phyloP scores from a whole-genome alignment of 2,113 vertebrate genomes.

The Hyperopisus bebe region DNA sequence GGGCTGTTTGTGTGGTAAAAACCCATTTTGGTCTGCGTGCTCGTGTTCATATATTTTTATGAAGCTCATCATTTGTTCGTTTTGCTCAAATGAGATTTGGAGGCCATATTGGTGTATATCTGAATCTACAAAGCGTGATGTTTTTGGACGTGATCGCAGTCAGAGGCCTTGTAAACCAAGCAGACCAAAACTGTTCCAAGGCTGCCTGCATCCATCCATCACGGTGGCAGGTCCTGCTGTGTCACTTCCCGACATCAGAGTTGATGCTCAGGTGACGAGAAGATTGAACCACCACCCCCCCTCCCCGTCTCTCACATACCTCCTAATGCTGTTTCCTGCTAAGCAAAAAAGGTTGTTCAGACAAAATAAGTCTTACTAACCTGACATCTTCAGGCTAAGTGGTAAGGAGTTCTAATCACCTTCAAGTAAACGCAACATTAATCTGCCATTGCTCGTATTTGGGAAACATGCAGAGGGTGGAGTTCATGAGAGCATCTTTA shows the following conservation, averaged over 20 bases:
- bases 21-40: neutral
- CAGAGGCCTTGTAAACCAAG: neutral
- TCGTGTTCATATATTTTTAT: neutral
- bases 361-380: neutral
- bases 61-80: neutral
- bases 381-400: neutral
- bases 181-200: neutral
- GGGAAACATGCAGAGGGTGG: neutral
- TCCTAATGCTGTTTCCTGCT: neutral
- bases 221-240: neutral
- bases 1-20: neutral
- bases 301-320: neutral
- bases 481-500: neutral
- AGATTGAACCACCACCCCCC: neutral
- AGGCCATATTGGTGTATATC: neutral
- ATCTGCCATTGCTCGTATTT: neutral
- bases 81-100: neutral
- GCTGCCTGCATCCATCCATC: neutral
- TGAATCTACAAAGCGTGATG: neutral
- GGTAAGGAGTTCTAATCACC: neutral
- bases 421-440: neutral
- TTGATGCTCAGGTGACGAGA: neutral
- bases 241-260: neutral
- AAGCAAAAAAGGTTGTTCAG: neutral
- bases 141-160: neutral